Base-by-base conservation (phyloP, 2,797 vertebrate species). In the Fringilla coelebs region DNA sequence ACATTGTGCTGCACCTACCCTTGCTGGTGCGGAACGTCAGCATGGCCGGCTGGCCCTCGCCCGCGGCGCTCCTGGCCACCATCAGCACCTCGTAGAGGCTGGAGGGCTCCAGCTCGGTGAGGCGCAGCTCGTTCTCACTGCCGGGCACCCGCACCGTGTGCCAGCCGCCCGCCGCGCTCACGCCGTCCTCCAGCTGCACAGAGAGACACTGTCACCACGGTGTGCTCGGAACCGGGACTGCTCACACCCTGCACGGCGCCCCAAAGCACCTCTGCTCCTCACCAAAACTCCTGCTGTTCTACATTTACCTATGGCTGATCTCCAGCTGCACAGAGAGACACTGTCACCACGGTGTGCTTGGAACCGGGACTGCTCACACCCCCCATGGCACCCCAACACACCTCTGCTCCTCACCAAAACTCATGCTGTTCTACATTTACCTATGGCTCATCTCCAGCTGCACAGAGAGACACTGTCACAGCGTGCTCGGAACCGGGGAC, bases 1-100 rank as follows among this genome's bases (percentile, higher is more conserved):
- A 57, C 57, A 3, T 14, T 15, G 77, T 26, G 38, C 38, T 18
- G 48, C 36, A 38, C 98, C 97, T 70, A 99, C 99, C 99, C 97
- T 99, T 99, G 97, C 99, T 99, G 6, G 99, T 99, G 81, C 99
- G 98, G 93, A 99, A 99, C 6, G 99, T 99, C 73, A 99, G 98
- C 99, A 99, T 99, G 89, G 99, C 99, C 0, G 99, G 99, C 88
- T 99, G 99, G 2, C 99, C 99, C 66, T 99, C 98, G 1, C 99
- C 99, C 0, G 98, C 98, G 0, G 98, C 90, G 5, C 98, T 99
- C 46, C 99, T 98, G 9, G 99, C 99, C 88, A 99, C 99, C 99
- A 99, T 99, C 89, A 99, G 95, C 29, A 99, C 99, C 79, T 99
- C 99, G 2, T 99, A 99, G 26, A 99, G 98, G 92, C 99, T 99